Evolutionary conservation across 2,113 vertebrate genomes (phyloP).

Genomic region (Oostethus manadensis): DNA sequence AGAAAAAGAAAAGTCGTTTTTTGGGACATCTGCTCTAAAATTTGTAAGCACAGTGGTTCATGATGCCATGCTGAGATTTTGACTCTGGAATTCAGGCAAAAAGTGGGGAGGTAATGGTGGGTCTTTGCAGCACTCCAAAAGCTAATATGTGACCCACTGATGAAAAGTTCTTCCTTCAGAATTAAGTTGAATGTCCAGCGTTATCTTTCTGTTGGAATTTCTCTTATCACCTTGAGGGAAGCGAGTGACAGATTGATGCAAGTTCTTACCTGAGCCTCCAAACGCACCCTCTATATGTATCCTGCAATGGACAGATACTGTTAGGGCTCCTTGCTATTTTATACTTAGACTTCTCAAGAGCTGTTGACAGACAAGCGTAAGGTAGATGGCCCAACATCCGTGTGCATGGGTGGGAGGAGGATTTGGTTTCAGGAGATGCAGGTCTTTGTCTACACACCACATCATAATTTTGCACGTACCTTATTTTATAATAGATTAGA

Average conservation of each 20-base stretch:
- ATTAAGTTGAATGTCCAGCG: conserved; percentile 72
- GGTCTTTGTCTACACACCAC: conserved; percentile 48
- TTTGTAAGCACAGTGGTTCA: conserved; percentile 49
- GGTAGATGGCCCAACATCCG: conserved; percentile 72
- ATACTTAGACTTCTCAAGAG: conserved; percentile 79
- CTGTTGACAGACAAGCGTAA: conserved; percentile 81
- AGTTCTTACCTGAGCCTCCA: conserved; percentile 75
- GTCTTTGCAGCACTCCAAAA: conserved; percentile 50
- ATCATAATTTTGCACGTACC: conserved; percentile 30
- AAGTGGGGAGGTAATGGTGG: conserved; percentile 5
- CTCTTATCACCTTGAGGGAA: conserved; percentile 75
- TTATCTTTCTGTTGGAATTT: conserved; percentile 77
- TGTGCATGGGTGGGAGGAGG: conserved; percentile 72
- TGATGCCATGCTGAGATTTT: conserved; percentile 42
- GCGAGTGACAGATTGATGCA: conserved; percentile 80
- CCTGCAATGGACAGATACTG: conserved; percentile 79
- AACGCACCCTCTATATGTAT: conserved; percentile 70
- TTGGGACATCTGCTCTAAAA: conserved; percentile 45
- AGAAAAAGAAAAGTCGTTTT: conserved; percentile 27
- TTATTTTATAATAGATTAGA: background rate
- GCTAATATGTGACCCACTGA: conserved; percentile 72
- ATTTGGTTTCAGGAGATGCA: conserved; percentile 76
- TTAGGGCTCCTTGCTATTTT: conserved; percentile 72
- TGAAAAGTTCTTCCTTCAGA: conserved; percentile 75
- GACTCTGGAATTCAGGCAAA: conserved; percentile 36